phyloP scores from a whole-genome alignment of 2,888 invertebrate genomes.

The Antheraea assamensis region DNA sequence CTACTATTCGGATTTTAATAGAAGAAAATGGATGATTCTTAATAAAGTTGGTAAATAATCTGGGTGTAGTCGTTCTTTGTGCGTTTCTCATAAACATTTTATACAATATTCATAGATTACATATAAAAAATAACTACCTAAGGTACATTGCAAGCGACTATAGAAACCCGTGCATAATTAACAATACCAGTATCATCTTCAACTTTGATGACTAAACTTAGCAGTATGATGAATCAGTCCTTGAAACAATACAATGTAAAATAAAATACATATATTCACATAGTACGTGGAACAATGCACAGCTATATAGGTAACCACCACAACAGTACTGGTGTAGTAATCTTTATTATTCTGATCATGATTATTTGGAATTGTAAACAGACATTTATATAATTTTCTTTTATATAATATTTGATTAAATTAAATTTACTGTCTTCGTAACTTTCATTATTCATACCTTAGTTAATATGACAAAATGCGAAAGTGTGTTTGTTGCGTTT shows the following conservation, averaged over 20 bases:
- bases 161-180: not conserved
- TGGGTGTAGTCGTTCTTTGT: no score
- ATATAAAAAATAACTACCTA: not conserved
- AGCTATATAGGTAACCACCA: constrained; percentile 4
- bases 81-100: no score
- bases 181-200: not conserved
- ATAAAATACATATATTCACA: not conserved
- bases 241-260: constrained; percentile 4
- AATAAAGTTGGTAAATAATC: no score
- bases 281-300: constrained; percentile 28
- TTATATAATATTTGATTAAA: not conserved
- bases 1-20: no score
- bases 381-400: not conserved
- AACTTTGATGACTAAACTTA: constrained; percentile 1
- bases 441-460: not conserved
- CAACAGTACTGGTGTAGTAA: not conserved
- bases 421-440: not conserved
- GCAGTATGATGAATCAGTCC: not conserved
- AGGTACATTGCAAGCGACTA: not conserved
- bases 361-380: not conserved
- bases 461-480: no score
- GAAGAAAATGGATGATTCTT: no score
- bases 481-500: no score
- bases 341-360: not conserved
- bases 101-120: no score